A percentile compares a stretch with the other conserved stretches of the same genome.
Evolutionary conservation across 2,888 invertebrate genomes (phyloP).

Genomic region (Caenorhabditis afra): DNA sequence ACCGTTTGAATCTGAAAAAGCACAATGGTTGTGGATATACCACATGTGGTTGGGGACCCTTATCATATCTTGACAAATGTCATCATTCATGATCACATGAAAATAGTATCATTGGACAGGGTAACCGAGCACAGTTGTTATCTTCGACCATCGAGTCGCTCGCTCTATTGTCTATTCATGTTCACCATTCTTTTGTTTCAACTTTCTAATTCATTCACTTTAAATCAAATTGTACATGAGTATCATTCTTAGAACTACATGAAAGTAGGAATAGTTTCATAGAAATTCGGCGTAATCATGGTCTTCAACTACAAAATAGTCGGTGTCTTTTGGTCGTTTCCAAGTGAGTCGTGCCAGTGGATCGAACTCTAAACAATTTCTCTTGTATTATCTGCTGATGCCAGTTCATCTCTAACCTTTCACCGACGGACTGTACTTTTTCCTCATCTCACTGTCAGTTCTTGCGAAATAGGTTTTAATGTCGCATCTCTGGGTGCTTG

Average conservation of each 20-base stretch:
- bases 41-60: no score
- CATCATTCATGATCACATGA: no score
- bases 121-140: no score
- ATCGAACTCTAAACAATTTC: slow-evolving; percentile 65
- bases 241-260: background rate
- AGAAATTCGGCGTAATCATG: slow-evolving; percentile 64
- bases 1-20: no score
- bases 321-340: slow-evolving; percentile 60
- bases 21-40: no score
- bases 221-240: background rate
- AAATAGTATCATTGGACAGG: no score
- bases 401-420: no score
- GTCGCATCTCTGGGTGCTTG: slow-evolving; percentile 61
- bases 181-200: background rate
- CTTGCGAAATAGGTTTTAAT: slow-evolving; percentile 68
- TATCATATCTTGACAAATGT: background rate
- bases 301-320: slow-evolving; percentile 71
- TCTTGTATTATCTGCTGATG: no score
- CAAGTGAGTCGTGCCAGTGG: slow-evolving; percentile 65
- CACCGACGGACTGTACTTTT: slow-evolving; percentile 17
- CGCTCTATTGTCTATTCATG: background rate
- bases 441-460: slow-evolving; percentile 60
- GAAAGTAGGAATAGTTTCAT: background rate
- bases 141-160: slow-evolving; percentile 1
- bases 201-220: background rate